phyloP scores from a whole-genome alignment of 2,888 invertebrate genomes.

The Nemapogon koenigi region DNA sequence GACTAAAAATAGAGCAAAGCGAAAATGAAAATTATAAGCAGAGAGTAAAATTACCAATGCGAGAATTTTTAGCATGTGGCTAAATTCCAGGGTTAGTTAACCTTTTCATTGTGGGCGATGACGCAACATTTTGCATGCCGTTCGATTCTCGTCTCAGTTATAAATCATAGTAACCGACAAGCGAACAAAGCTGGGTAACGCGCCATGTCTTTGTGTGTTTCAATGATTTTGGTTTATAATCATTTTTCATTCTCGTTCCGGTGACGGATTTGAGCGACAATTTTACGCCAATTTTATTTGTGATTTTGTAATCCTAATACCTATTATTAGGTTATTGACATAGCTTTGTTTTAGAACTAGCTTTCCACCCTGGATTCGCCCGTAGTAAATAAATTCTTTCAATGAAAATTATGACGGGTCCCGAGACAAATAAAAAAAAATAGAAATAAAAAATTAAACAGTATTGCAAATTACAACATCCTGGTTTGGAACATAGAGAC shows the following conservation, averaged over 20 bases:
- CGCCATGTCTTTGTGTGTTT: conserved; percentile 59
- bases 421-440: not conserved
- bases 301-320: too few species aligned
- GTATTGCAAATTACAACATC: too few species aligned
- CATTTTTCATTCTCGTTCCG: conserved; percentile 45
- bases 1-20: conserved; percentile 12
- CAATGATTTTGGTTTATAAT: conserved; percentile 54
- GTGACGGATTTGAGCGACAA: conserved; percentile 21
- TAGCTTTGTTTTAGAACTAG: too few species aligned
- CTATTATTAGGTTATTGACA: too few species aligned
- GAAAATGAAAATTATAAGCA: conserved; percentile 1
- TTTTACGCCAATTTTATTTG: conserved; percentile 38
- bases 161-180: conserved; percentile 48
- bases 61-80: conserved; percentile 24
- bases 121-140: conserved; percentile 58
- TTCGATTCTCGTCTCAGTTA: conserved; percentile 34
- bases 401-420: too few species aligned
- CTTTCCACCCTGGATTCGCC: too few species aligned
- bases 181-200: conserved; percentile 59
- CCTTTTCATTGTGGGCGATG: conserved; percentile 26
- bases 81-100: conserved; percentile 11
- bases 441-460: not conserved
- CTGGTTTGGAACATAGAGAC: too few species aligned
- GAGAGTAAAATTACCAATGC: not conserved
- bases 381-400: too few species aligned